Evolutionary conservation across 1,140 invertebrate genomes (phyloP).

Genomic region (Potamilus streckersoni): DNA sequence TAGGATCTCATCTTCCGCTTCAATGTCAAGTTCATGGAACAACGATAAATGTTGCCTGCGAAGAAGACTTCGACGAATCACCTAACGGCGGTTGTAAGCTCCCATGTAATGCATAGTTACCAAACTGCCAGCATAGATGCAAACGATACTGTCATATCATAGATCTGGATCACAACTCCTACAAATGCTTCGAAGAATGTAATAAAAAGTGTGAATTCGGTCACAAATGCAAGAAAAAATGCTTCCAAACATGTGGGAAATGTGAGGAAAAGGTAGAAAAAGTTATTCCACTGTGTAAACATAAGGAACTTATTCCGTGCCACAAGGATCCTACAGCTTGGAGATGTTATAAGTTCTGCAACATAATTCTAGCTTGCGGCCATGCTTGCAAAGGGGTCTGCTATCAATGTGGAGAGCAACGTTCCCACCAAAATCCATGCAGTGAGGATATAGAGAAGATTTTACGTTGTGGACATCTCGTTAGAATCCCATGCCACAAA

Average conservation of each 20-base stretch:
- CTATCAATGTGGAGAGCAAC: conserved; percentile 70
- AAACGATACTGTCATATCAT: conserved; percentile 41
- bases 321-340: conserved; percentile 12
- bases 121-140: conserved; percentile 59
- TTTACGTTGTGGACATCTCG: conserved; percentile 51
- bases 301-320: conserved; percentile 27
- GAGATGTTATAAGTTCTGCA: conserved; percentile 21
- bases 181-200: conserved; percentile 46
- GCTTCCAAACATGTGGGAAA: conserved; percentile 40
- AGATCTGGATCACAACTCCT: conserved; percentile 39
- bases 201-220: conserved; percentile 33
- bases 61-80: conserved; percentile 54
- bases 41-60: conserved; percentile 25
- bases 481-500: conserved; percentile 35
- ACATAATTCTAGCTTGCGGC: conserved; percentile 63
- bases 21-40: conserved; percentile 64
- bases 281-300: conserved; percentile 21
- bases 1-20: conserved; percentile 49
- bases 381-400: conserved; percentile 75
- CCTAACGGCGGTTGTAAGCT: conserved; percentile 61
- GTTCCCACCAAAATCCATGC: conserved; percentile 4
- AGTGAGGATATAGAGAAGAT: not conserved
- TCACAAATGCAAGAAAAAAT: conserved; percentile 43
- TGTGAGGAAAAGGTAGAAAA: conserved; percentile 27
- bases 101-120: conserved; percentile 48